Evolutionary conservation across 2,113 vertebrate species (phyloP), one percentile per base, ranked within the genome.

Genomic region (Phylloscopus trochiloides): DNA sequence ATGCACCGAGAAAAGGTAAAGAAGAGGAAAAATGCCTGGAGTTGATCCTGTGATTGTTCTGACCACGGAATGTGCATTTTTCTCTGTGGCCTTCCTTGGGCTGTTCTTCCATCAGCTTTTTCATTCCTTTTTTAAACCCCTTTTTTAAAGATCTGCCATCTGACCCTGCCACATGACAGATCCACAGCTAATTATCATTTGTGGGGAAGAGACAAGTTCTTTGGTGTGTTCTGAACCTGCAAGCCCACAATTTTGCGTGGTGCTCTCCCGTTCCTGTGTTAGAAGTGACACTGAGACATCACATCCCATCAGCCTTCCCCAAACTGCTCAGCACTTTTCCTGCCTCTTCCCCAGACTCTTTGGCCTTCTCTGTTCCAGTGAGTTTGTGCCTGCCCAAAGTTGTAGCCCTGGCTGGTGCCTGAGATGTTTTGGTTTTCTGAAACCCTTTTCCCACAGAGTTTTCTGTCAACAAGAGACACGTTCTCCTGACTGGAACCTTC

Each of bases 11-110:
- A 25, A 58, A 74, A 52, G 16, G 25, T 14, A 38, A 86, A 59
- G 17, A 71, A 38, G 4, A 45, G 3, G 4, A 26, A 6, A 76
- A 90, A 50, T 1, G 0, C 5, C 12, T 14, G 31, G 28, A 38
- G 28, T 3, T 45, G 34, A 26, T 61, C n/a, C 63, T 50, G 34
- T 38, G 52, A 32, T 28, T 0, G 2, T 38, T 86, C 32, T 50
- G n/a, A 42, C 26, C 66, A 16, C 43, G 34, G 10, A 59, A 24
- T 22, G 8, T 45, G 47, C 11, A 43, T 28, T 77, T 86, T 72
- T 18, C 42, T 55, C 26, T 2, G 8, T 40, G 55, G n/a, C 10
- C 7, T 42, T 70, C 26, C n/a, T 21, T 8, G n/a, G 43, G 22
- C 38, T 79, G 38, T 7, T 31, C n/a, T 43, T 58, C 55, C 31